These are phyloP conservation scores for Boloria euphrosyne DNA, from an alignment of 2,888 invertebrate genomes.

Conservation along the genomic window DNA sequence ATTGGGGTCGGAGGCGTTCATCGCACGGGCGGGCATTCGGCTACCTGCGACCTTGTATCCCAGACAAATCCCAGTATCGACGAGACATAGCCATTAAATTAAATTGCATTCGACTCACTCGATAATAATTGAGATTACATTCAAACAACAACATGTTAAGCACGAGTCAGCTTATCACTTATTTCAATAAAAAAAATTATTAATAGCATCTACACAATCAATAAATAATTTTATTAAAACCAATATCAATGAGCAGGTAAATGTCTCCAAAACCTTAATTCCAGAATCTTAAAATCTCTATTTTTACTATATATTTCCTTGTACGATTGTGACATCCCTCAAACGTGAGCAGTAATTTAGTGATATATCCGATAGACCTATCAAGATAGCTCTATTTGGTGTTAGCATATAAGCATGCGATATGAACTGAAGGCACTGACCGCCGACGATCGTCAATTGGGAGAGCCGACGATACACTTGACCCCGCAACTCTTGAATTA, in stretches of 20 bases:
- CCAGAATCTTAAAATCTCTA: too few species aligned
- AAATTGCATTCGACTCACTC: conserved; percentile 19
- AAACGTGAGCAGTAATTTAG: neutral
- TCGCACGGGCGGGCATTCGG: conserved; percentile 52
- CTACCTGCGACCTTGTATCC: conserved; percentile 48
- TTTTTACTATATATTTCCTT: too few species aligned
- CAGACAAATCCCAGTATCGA: conserved; percentile 35
- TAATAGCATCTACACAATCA: neutral
- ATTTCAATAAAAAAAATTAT: conserved; percentile 8
- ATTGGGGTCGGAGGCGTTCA: conserved; percentile 71
- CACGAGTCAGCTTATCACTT: conserved; percentile 9
- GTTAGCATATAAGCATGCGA: conserved; percentile 46
- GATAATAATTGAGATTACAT: conserved; percentile 17
- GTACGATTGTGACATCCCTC: neutral
- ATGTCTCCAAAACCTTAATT: too few species aligned
- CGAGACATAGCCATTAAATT: conserved; percentile 34
- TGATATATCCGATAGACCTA: neutral
- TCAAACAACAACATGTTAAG: conserved; percentile 27
- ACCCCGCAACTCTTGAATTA: conserved; percentile 73
- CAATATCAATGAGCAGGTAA: too few species aligned
- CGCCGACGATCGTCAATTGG: conserved; percentile 70
- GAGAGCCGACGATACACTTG: conserved; percentile 71
- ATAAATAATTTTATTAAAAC: conserved; percentile 1
- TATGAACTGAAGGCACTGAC: conserved; percentile 67
- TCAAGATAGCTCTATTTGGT: conserved; percentile 30